phyloP scores from a whole-genome alignment of 1,140 invertebrate species.

The Eurosta solidaginis region DNA sequence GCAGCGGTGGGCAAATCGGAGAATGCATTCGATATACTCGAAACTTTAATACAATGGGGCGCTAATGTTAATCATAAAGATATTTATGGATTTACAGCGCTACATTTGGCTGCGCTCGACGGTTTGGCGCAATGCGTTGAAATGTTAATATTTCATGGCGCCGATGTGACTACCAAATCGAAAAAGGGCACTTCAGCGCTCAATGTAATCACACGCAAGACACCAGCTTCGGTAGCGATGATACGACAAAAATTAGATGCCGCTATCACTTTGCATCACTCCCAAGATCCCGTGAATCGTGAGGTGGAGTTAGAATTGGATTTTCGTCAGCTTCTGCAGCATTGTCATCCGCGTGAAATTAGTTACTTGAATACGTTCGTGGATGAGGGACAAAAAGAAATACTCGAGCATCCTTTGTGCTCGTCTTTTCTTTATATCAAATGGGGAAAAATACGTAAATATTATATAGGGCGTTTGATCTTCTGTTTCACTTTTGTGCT shows the following conservation, averaged over 20 bases:
- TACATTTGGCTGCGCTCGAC: conserved; percentile 85
- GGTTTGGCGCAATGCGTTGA: conserved; percentile 83
- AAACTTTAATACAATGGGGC: conserved; percentile 74
- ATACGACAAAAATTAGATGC: conserved; percentile 77
- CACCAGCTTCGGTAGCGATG: conserved; percentile 77
- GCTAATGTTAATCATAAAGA: conserved; percentile 85
- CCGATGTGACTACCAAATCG: conserved; percentile 81
- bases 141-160: conserved; percentile 79
- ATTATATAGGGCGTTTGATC: conserved; percentile 78
- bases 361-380: conserved; percentile 81
- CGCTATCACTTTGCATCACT: conserved; percentile 77
- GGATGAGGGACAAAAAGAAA: conserved; percentile 81
- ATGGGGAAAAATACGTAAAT: conserved; percentile 88
- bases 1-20: conserved; percentile 77
- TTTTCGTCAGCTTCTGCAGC: conserved; percentile 77
- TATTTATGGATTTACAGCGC: conserved; percentile 85
- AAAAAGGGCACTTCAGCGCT: conserved; percentile 81
- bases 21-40: conserved; percentile 75
- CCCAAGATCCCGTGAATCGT: conserved; percentile 74
- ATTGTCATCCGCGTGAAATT: conserved; percentile 78
- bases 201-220: conserved; percentile 81
- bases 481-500: conserved; percentile 81
- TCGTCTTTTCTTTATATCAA: conserved; percentile 83
- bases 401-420: conserved; percentile 80
- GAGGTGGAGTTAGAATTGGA: conserved; percentile 82